phyloP scores from a whole-genome alignment of 2,888 invertebrate genomes.

The Melangyna quadrimaculata region DNA sequence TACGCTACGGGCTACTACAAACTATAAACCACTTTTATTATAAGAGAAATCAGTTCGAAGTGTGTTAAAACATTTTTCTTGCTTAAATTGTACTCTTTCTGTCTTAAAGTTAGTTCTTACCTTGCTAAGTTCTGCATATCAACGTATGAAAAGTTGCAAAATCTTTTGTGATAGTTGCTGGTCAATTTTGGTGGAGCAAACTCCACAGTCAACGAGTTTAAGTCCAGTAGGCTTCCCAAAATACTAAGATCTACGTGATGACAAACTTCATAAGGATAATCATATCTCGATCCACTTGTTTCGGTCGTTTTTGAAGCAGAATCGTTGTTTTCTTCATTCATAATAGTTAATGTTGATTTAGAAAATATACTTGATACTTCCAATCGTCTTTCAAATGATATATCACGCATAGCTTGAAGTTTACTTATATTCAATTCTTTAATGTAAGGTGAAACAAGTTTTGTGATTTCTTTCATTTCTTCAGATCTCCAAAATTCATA shows the following conservation, averaged over 20 bases:
- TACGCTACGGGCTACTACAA: too few relatives aligned
- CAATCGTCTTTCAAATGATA: slow-evolving; percentile 71
- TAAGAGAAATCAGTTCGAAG: too few relatives aligned
- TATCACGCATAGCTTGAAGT: slow-evolving; percentile 74
- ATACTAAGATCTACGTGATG: slow-evolving; percentile 77
- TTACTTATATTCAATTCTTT: slow-evolving; percentile 75
- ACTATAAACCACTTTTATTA: too few relatives aligned
- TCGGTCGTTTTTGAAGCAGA: background rate
- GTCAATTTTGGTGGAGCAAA: slow-evolving; percentile 76
- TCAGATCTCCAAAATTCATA: slow-evolving; percentile 75
- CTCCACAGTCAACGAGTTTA: slow-evolving; percentile 75
- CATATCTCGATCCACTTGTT: slow-evolving; percentile 65
- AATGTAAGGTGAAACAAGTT: slow-evolving; percentile 73
- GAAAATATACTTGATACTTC: slow-evolving; percentile 20
- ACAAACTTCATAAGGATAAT: slow-evolving; percentile 76
- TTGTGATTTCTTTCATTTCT: slow-evolving; percentile 74
- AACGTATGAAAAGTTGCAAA: slow-evolving; percentile 76
- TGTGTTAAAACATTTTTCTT: too few relatives aligned
- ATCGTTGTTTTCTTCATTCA: background rate
- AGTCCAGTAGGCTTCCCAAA: slow-evolving; percentile 73
- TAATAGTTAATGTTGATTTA: slow-evolving; percentile 62
- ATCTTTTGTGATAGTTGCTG: slow-evolving; percentile 75
- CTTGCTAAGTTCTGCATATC: slow-evolving; percentile 75
- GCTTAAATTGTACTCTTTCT: background rate
- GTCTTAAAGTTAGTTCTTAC: slow-evolving; percentile 41